Conservation (phyloP, 2,888 invertebrate species). For the Zhuqinia jingwanae region DNA sequence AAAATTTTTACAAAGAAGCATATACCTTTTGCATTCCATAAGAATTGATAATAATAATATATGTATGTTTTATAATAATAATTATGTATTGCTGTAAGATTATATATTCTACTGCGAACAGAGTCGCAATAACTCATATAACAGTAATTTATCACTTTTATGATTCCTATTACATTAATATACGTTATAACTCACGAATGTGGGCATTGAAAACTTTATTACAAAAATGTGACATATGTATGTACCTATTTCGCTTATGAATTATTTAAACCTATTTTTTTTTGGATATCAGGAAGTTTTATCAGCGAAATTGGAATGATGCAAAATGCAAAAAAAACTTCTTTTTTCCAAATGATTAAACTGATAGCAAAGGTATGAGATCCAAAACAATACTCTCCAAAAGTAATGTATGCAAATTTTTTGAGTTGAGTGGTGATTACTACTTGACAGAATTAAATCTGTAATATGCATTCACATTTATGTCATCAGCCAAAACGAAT, state of each 20-base stretch:
- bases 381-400: background rate
- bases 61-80: background rate
- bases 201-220: background rate
- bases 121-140: conserved; percentile 24
- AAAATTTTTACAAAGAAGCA: conserved; percentile 24
- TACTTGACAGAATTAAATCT: too few relatives aligned
- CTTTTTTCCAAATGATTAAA: conserved; percentile 15
- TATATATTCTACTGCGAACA: too few relatives aligned
- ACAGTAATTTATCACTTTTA: conserved; percentile 42
- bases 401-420: too few relatives aligned
- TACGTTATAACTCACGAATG: background rate
- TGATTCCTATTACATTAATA: conserved; percentile 25
- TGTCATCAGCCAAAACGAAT: too few relatives aligned
- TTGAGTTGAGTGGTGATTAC: background rate
- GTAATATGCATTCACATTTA: too few relatives aligned
- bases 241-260: conserved; percentile 36
- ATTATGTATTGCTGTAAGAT: background rate
- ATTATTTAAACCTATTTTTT: conserved; percentile 38
- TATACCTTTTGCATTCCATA: conserved; percentile 36
- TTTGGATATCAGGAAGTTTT: conserved; percentile 43
- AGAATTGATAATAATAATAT: background rate
- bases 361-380: background rate
- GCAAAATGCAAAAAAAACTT: conserved; percentile 13
- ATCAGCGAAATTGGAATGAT: conserved; percentile 21
- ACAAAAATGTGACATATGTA: background rate